A percentile compares a stretch with the other conserved stretches of the same genome.
Conservation (phyloP, 2,888 invertebrate species). For the Erebia epiphron region DNA sequence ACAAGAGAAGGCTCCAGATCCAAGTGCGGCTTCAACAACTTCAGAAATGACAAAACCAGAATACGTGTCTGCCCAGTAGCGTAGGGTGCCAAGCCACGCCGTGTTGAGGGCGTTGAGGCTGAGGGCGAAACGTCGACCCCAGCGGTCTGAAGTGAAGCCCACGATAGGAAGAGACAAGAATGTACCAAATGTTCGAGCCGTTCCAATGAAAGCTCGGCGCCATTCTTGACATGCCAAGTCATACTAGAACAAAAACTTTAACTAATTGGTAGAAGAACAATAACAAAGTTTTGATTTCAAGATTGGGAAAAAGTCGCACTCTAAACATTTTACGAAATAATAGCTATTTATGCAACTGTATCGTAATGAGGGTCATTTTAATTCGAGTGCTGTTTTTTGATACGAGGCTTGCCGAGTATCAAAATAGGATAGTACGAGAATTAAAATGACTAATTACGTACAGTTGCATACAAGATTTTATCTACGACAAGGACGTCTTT, state of each 20-base stretch:
- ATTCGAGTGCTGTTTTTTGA: too few relatives aligned
- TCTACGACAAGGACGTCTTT: too few relatives aligned
- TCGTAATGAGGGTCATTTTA: too few relatives aligned
- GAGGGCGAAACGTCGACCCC: slow-evolving; percentile 83
- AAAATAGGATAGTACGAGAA: too few relatives aligned
- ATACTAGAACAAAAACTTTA: slow-evolving; percentile 68
- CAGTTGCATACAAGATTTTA: too few relatives aligned
- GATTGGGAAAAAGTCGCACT: too few relatives aligned
- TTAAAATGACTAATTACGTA: too few relatives aligned
- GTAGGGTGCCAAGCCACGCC: slow-evolving; percentile 84
- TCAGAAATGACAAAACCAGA: slow-evolving; percentile 85
- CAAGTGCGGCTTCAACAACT: slow-evolving; percentile 85
- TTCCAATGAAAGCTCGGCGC: slow-evolving; percentile 87
- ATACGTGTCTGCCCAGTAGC: slow-evolving; percentile 85
- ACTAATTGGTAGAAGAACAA: neutral
- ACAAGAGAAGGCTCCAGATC: slow-evolving; percentile 86
- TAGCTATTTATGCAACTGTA: too few relatives aligned
- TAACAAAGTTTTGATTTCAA: too few relatives aligned
- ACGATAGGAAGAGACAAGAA: slow-evolving; percentile 86
- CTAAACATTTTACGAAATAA: too few relatives aligned
- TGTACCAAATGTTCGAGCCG: slow-evolving; percentile 86
- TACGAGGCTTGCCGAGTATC: too few relatives aligned
- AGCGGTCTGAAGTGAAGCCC: slow-evolving; percentile 88
- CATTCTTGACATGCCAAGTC: slow-evolving; percentile 85
- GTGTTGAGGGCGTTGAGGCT: slow-evolving; percentile 81